These are phyloP conservation scores for Macrosoma leucophasiata DNA, from an alignment of 2,888 invertebrate genomes.

Conservation along the genomic window DNA sequence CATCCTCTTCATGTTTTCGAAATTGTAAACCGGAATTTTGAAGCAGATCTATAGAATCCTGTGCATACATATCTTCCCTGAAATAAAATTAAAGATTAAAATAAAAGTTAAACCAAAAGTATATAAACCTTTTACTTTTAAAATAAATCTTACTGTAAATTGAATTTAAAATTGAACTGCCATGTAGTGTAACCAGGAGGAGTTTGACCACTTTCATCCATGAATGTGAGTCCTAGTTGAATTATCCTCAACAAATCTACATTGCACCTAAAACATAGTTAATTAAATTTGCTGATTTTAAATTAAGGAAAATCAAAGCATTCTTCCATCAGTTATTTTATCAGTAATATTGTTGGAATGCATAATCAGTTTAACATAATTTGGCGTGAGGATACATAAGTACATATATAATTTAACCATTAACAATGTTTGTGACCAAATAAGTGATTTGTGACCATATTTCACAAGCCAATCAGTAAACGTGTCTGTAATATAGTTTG, in stretches of 20 bases:
- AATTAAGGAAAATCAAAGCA: too few relatives aligned
- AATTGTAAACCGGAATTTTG: conserved; percentile 98
- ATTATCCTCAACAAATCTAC: conserved; percentile 98
- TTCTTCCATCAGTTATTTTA: too few relatives aligned
- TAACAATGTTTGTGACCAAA: too few relatives aligned
- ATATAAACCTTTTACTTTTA: conserved; percentile 14
- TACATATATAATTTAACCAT: too few relatives aligned
- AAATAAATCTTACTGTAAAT: conserved; percentile 84
- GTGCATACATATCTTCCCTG: conserved; percentile 99
- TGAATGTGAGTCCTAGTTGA: conserved; percentile 96
- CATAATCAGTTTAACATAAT: too few relatives aligned
- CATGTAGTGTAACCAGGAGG: conserved; percentile 95
- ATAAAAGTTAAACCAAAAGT: conserved; percentile 23
- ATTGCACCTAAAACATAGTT: conserved; percentile 82
- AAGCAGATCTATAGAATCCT: conserved; percentile 98
- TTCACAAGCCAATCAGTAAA: too few relatives aligned
- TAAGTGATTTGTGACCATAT: too few relatives aligned
- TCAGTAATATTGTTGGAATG: too few relatives aligned
- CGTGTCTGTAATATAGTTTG: too few relatives aligned
- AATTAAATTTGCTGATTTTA: too few relatives aligned
- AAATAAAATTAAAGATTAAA: conserved; percentile 17
- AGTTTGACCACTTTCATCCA: conserved; percentile 97
- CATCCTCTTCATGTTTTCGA: conserved; percentile 98
- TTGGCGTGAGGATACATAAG: too few relatives aligned
- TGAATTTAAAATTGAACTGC: conserved; percentile 99